Evolutionary conservation across 2,797 vertebrate genomes (phyloP), one percentile per base, ranked within the genome.

Genomic region (Nyctibius grandis): DNA sequence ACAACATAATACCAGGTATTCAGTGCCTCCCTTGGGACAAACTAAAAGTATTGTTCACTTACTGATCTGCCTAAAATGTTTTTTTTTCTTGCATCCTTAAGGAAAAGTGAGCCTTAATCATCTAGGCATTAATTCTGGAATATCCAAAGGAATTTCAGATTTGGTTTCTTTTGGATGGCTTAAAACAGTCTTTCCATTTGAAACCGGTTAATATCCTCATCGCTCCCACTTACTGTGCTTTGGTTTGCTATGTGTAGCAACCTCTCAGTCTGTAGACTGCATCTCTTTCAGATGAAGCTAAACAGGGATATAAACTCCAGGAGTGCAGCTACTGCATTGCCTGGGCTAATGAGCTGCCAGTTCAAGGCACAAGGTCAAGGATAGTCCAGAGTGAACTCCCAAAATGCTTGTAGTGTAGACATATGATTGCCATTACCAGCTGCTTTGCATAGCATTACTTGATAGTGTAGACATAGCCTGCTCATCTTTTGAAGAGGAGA

Each of bases 301-400:
- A 82, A 29, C 28, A 38, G 17, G 40, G 68, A n/a, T 77, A n/a
- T 34, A n/a, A 4, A 12, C 40, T 80, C 31, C n/a, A 60, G 77
- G n/a, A 89, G 60, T 59, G 44, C 47, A 93, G 68, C 78, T 83
- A 54, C n/a, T 89, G 48, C 54, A 69, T 91, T 94, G 67, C 50
- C 36, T 59, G n/a, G 67, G n/a, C 89, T 92, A 85, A 91, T 44
- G 60, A 93, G 60, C 78, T 93, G 78, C 50, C 74, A 91, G 74
- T 85, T 59, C 11, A 76, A 78, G 40, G 36, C 26, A 76, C 1
- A 12, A 88, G 51, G 74, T 63, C 77, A 76, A 54, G 40, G 19
- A 33, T 25, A 91, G 83, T 88, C 54, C 38, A 54, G 47, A 77
- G 57, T 64, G 31, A 93, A 38, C 57, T 88, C 69, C 18, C 31